Conservation (phyloP, 2,113 vertebrate species). For the Atlantisia rogersi region DNA sequence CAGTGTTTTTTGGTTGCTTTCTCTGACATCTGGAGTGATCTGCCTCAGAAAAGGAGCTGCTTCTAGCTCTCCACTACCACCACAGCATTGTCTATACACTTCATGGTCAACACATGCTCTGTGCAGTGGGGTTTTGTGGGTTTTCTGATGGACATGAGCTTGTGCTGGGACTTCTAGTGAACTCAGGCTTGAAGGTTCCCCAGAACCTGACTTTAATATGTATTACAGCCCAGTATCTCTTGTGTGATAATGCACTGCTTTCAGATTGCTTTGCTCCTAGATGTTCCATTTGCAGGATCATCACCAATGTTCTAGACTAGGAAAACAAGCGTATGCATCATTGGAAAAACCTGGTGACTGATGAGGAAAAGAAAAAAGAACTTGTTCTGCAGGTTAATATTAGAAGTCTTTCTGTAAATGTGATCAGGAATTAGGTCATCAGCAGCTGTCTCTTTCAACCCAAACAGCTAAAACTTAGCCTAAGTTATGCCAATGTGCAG, state of each 20-base stretch:
- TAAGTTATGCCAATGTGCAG: not conserved
- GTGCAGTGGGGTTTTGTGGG: not conserved
- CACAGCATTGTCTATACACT: not conserved
- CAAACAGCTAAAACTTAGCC: not conserved
- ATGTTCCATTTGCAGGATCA: not conserved
- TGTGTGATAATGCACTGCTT: not conserved
- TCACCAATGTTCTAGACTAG: not conserved
- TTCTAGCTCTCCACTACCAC: not conserved
- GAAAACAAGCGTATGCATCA: not conserved
- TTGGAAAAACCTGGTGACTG: not conserved
- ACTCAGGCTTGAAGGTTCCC: not conserved
- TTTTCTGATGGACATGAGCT: not conserved
- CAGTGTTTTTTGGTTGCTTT: not conserved
- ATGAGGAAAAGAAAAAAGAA: not conserved
- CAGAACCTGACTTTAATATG: not conserved
- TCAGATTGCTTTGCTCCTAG: not conserved
- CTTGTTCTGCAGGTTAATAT: not conserved
- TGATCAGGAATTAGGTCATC: not conserved
- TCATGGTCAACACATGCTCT: not conserved
- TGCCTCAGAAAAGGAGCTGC: not conserved
- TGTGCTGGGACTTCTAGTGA: not conserved
- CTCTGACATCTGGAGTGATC: not conserved
- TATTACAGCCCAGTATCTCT: not conserved
- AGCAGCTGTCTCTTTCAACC: not conserved
- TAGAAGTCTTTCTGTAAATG: not conserved